Percentiles rank a stretch among this genome's conserved stretches.
Conservation (phyloP, 64 coral and sea anemone species). For the Stylophora pistillata region DNA sequence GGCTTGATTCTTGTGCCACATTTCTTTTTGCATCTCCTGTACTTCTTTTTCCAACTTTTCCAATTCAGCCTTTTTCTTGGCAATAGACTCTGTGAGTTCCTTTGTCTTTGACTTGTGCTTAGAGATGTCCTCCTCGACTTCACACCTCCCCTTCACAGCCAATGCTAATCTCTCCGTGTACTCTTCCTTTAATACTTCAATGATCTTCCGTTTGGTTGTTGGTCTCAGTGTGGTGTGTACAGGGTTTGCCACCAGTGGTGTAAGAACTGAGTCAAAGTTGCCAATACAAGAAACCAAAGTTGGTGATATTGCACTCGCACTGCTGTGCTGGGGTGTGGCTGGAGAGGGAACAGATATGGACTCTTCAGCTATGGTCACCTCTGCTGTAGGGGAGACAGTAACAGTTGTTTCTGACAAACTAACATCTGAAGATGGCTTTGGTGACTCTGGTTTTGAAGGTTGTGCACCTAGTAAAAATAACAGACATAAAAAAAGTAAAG, state of each 20-base stretch:
- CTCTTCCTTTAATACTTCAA: slow-evolving; percentile 12
- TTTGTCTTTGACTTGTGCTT: not conserved
- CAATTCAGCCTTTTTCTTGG: not conserved
- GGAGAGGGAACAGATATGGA: not conserved
- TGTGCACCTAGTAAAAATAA: not conserved
- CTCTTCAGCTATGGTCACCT: no score
- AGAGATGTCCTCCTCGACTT: slow-evolving; percentile 21
- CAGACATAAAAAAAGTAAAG: not conserved
- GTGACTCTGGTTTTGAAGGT: slow-evolving; percentile 30
- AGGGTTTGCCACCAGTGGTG: slow-evolving; percentile 21
- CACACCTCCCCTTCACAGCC: slow-evolving; percentile 6
- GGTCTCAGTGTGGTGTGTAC: slow-evolving; percentile 1
- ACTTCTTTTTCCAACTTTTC: slow-evolving; percentile 4
- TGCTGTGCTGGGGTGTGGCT: not conserved
- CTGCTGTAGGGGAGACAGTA: not conserved
- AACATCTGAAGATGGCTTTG: slow-evolving; percentile 8
- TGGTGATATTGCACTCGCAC: not conserved
- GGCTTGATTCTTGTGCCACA: slow-evolving; percentile 24
- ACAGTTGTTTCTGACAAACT: not conserved
- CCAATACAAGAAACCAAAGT: not conserved
- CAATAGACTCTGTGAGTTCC: not conserved
- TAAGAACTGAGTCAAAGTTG: not conserved
- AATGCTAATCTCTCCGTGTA: slow-evolving; percentile 20
- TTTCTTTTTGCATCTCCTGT: slow-evolving; percentile 12
- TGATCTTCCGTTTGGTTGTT: slow-evolving; percentile 30